Evolutionary conservation across 1,140 invertebrate genomes (phyloP), one percentile per base, ranked within the genome.

Genomic region (Rhopalosiphum maidis): DNA sequence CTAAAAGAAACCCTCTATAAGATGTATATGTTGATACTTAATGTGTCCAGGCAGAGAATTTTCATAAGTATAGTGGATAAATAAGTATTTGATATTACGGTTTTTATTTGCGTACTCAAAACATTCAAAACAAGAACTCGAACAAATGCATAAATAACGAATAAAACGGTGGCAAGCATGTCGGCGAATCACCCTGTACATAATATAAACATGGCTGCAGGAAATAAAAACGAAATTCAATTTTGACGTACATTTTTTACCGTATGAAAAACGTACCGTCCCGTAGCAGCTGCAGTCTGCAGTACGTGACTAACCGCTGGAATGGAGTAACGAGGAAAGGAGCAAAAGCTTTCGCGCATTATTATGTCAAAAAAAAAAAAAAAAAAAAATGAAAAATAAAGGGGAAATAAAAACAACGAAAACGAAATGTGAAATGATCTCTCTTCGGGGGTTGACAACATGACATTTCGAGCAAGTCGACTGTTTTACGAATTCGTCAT

Each of bases 261-360:
- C 37, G 21, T 85, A 8, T 85, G 35, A 11, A 85, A 85, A 41
- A 85, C 37, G 37, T 43, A 43, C 5, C 11, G 0, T 15, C 25
- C 25, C 43, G 43, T 15, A n/a, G 43, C 35, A 85, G 35, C 22
- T 30, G 60, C 60, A 68, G 30, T 68, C 0, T 68, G 11, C 60
- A n/a, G 37, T 87, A 87, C 85, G 85, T 87, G 85, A 87, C 85
- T 87, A 87, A 87, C 85, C 85, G 11, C 30, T 15, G 25, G 85
- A 87, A 46, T 46, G 18, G 43, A 87, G 85, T 46, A 87, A 87
- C 85, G 85, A 30, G 43, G 18, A 87, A 87, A 25, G 15, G 7
- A n/a, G 60, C 30, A 68, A 68, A 68, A 68, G 82, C 82, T 37
- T 22, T 85, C 37, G 37, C 22, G 22, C 37, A 41, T 41, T 85